These are phyloP conservation scores for Noctua janthina DNA, from an alignment of 2,888 invertebrate species.

Conservation along the genomic window DNA sequence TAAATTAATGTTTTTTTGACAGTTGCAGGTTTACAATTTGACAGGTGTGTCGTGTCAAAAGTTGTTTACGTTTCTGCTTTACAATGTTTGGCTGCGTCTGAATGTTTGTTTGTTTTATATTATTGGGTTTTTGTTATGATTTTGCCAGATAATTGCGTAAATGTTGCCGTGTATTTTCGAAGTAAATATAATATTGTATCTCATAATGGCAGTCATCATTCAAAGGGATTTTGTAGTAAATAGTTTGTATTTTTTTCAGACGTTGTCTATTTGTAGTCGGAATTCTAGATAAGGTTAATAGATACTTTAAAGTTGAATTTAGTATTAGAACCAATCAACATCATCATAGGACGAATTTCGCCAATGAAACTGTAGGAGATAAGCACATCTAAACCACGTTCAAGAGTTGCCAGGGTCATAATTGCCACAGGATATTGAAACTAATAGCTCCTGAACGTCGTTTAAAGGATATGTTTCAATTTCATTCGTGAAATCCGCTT, in stretches of 20 bases:
- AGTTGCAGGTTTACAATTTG: slow-evolving; percentile 49
- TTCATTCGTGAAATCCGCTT: neutral
- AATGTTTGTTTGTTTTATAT: slow-evolving; percentile 11
- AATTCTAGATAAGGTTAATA: neutral
- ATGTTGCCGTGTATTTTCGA: neutral
- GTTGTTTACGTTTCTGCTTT: slow-evolving; percentile 8
- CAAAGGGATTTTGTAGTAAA: no score
- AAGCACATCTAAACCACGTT: neutral
- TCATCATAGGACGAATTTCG: neutral
- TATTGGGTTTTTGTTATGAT: neutral
- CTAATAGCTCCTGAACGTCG: neutral
- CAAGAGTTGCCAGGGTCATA: neutral
- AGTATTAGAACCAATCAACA: neutral
- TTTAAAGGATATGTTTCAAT: neutral
- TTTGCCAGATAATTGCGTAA: neutral
- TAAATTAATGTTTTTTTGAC: slow-evolving; percentile 54
- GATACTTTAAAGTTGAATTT: neutral
- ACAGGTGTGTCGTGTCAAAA: slow-evolving; percentile 41
- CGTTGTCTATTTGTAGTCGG: neutral
- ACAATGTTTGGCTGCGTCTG: slow-evolving; percentile 16
- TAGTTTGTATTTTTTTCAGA: neutral
- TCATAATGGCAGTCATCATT: neutral
- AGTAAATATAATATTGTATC: neutral
- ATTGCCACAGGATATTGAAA: neutral
- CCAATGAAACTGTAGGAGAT: neutral